A percentile compares a stretch with the other conserved stretches of the same genome.
Evolutionary conservation across 2,888 invertebrate species (phyloP).

Genomic region (Eupithecia centaureata): DNA sequence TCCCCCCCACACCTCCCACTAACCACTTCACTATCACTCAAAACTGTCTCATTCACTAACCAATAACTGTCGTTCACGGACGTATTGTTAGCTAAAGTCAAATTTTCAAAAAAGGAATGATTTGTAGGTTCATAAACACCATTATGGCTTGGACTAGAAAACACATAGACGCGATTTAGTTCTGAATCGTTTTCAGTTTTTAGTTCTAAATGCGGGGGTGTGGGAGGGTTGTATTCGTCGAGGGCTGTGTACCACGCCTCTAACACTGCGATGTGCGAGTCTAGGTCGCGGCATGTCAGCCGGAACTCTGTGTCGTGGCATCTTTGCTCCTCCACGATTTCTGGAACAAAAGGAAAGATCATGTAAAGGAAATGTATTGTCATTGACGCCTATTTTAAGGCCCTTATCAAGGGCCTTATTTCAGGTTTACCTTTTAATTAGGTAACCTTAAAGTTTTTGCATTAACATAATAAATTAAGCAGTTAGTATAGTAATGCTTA

Average conservation of each 20-base stretch:
- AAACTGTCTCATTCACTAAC: conserved; percentile 61
- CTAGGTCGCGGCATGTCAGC: conserved; percentile 85
- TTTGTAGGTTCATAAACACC: conserved; percentile 69
- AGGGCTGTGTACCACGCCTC: conserved; percentile 84
- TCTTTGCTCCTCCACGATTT: conserved; percentile 86
- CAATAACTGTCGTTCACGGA: conserved; percentile 57
- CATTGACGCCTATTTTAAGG: background rate
- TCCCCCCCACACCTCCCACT: conserved; percentile 64
- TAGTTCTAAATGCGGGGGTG: conserved; percentile 55
- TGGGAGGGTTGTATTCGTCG: conserved; percentile 59
- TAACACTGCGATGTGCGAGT: conserved; percentile 85
- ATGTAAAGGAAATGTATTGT: background rate
- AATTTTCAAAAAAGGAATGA: conserved; percentile 61
- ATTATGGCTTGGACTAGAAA: conserved; percentile 79
- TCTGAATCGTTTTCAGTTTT: conserved; percentile 75
- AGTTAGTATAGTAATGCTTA: too few relatives aligned
- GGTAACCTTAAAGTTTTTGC: too few relatives aligned
- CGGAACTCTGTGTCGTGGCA: conserved; percentile 85
- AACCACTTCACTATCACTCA: conserved; percentile 60
- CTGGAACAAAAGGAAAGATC: conserved; percentile 72
- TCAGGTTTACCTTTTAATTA: too few relatives aligned
- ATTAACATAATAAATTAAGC: too few relatives aligned
- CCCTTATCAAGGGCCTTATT: too few relatives aligned
- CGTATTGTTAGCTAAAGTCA: conserved; percentile 40
- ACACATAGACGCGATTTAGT: conserved; percentile 70